A percentile compares a stretch with the other conserved stretches of the same genome.
These are phyloP conservation scores for Micrastur ruficollis DNA, from an alignment of 2,797 vertebrate species.

Conservation along the genomic window DNA sequence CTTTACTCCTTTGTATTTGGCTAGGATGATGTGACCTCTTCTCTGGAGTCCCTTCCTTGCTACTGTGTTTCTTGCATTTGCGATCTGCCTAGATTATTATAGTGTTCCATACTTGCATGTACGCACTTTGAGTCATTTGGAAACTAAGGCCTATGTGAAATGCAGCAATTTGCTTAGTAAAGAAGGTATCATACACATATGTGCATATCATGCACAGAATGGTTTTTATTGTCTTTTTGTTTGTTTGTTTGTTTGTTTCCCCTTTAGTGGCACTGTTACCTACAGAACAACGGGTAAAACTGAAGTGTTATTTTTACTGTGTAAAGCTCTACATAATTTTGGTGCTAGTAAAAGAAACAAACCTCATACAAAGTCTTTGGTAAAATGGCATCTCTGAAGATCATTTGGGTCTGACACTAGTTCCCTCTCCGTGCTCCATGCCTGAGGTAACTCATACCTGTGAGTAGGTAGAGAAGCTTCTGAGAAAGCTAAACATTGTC, in stretches of 20 bases:
- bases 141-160: not conserved
- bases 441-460: not conserved
- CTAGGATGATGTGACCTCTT: not conserved
- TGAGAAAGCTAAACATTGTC: not conserved
- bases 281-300: not conserved
- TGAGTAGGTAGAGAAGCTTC: not conserved
- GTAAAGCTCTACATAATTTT: not conserved
- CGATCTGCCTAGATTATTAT: not conserved
- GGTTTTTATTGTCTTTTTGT: not conserved
- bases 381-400: not conserved
- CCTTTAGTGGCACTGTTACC: not conserved
- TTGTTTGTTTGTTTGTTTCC: not conserved
- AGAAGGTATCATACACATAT: not conserved
- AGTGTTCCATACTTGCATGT: not conserved
- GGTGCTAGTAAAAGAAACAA: not conserved
- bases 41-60: not conserved
- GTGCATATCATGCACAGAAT: not conserved
- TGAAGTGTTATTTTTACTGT: not conserved
- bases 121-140: not conserved
- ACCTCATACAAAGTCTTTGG: not conserved
- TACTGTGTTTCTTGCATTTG: not conserved
- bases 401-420: not conserved
- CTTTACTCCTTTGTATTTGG: not conserved
- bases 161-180: not conserved
- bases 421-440: not conserved